These are phyloP conservation scores for Odontophorus gujanensis DNA, from an alignment of 2,113 vertebrate species.

Conservation along the genomic window DNA sequence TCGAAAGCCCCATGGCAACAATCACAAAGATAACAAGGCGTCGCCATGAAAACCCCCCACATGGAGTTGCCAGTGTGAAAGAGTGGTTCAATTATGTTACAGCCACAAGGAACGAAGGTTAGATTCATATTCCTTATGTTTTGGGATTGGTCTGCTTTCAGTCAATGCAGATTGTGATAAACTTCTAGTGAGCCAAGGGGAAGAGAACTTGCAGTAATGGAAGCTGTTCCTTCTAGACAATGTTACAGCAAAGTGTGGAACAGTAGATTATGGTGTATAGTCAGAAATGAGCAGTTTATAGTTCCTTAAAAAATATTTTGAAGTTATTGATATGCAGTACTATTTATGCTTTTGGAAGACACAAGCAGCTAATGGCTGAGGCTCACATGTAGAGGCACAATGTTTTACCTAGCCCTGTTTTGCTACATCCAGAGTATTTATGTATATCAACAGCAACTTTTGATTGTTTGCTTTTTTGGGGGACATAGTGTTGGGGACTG, in stretches of 20 bases:
- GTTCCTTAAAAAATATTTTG: neutral
- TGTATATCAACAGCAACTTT: neutral
- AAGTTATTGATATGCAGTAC: neutral
- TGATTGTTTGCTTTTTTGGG: neutral
- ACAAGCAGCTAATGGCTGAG: neutral
- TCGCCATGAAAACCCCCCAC: conserved; percentile 95
- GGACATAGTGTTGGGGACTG: neutral
- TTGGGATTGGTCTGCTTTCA: neutral
- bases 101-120: conserved; percentile 97
- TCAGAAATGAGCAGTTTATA: neutral
- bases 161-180: neutral
- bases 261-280: neutral
- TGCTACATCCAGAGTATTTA: neutral
- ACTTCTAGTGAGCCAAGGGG: neutral
- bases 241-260: neutral
- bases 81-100: conserved; percentile 99
- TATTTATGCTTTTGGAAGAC: neutral
- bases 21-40: conserved; percentile 97
- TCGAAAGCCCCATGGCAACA: conserved; percentile 98
- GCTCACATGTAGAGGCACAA: neutral
- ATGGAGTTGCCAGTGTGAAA: conserved; percentile 96
- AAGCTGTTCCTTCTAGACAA: neutral
- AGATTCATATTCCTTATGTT: neutral
- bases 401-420: neutral
- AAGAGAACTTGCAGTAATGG: neutral